These are phyloP conservation scores for Phania funesta DNA, from an alignment of 2,888 invertebrate genomes.

Conservation along the genomic window DNA sequence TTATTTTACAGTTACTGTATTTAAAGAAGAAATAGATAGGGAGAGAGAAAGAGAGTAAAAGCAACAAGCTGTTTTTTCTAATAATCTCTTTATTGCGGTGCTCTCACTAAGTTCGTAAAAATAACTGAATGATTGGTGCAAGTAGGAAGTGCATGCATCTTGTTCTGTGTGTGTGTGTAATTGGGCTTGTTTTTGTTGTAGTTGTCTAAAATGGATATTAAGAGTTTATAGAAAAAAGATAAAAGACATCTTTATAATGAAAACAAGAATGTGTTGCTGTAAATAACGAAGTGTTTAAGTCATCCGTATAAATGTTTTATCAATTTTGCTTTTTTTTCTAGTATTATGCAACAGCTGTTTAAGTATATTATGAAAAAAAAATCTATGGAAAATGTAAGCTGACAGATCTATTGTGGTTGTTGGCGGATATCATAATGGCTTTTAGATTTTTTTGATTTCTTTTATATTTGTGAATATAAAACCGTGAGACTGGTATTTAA, in stretches of 20 bases:
- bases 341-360: background rate
- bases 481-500: background rate
- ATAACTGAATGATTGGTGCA: background rate
- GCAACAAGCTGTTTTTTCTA: conserved; percentile 51
- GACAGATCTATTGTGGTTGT: conserved; percentile 32
- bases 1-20: background rate
- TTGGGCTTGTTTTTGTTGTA: background rate
- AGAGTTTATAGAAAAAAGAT: conserved; percentile 19
- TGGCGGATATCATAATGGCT: conserved; percentile 11
- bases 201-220: conserved; percentile 5
- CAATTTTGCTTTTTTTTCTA: background rate
- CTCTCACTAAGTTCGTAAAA: background rate
- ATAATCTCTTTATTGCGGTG: background rate
- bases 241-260: conserved; percentile 17
- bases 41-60: conserved; percentile 3
- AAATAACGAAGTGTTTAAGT: background rate
- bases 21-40: background rate
- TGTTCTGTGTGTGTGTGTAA: background rate
- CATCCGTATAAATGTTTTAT: background rate
- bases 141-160: background rate
- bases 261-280: no score
- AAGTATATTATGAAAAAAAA: background rate
- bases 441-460: background rate
- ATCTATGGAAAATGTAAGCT: background rate
- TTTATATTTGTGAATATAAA: background rate